Conservation (phyloP, 2,113 vertebrate species). For the human region GRCh38 chr4:12933001-12933500, state of each 20-base stretch:
- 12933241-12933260: neutral
- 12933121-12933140: neutral
- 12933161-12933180: neutral
- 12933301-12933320: neutral
- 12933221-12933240: neutral
- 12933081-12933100: neutral
- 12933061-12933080: too few species aligned
- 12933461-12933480: neutral
- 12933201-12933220: neutral
- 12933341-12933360: neutral
- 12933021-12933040: neutral
- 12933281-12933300: fast-evolving
- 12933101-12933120: neutral
- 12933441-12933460: neutral
- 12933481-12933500: neutral
- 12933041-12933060: fast-evolving
- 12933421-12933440: neutral
- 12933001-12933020: neutral
- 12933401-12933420: neutral
- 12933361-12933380: neutral
- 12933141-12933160: neutral
- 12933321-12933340: neutral
- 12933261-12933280: neutral
- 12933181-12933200: neutral
- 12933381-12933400: neutral